Base-by-base conservation (phyloP, 92 coral and sea anemone species). In the Anthopleura xanthogrammica region DNA sequence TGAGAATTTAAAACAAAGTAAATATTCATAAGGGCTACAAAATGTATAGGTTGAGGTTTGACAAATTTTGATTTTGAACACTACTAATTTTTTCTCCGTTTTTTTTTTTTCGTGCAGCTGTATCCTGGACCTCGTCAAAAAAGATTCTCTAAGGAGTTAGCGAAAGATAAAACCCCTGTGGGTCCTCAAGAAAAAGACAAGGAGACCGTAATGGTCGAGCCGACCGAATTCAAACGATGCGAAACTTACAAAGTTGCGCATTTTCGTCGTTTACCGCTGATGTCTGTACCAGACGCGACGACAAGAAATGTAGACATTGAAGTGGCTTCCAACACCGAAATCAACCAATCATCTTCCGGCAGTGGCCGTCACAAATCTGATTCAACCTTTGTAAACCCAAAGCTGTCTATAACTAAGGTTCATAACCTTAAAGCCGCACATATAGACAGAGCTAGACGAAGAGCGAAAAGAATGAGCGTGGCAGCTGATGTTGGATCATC, bases 161-260 rank as follows among this genome's bases (percentile, higher is more conserved):
- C 77, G 24, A 72, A 75, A 40, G 40, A 52, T 40, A 82, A 82
- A 50, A 23, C 82, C 9, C 13, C 42, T 1, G 16, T 52, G 10
- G 64, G 12, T 19, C 76, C 20, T 13, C 77, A 50, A 50, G 60
- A 77, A 52, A 77, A 48, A 14, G 41, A 68, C 3, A 0, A 10
- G 8, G 41, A 56, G 8, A 77, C 41, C 20, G 75, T 29, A 75
- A 64, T 84, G 77, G 78, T 84, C 41, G 70, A 78, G 5, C 76
- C 87, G 10, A 42, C 46, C 10, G 75, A 75, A n/a, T 84, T 84
- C 77, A 84, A 77, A 78, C 87, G 87, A 23, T 77, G 72, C 46
- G 60, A 84, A 68, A 84, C 87, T n/a, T 84, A 84, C 78, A 84
- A 78, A 66, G 87, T 84, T 17, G 76, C 87, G 29, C 83, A 84